Conservation (phyloP, 2,113 vertebrate species). For the Chaenocephalus aceratus region DNA sequence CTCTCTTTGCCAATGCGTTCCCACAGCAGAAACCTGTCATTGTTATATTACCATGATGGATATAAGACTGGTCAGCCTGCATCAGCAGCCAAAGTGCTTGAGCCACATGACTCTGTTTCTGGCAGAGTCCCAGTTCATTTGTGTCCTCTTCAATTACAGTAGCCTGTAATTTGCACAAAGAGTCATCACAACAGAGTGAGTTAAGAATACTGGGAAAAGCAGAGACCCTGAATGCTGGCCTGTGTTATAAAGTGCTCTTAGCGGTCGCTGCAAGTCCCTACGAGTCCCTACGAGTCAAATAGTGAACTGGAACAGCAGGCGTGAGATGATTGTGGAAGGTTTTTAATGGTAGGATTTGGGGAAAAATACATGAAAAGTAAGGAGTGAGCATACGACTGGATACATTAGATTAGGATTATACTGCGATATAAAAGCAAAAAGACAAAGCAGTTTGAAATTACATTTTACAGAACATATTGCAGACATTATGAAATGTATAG, state of each 20-base stretch:
- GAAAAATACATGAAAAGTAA: too few species aligned
- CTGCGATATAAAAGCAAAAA: not conserved
- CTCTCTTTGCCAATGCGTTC: slow-evolving; percentile 30
- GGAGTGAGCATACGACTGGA: too few species aligned
- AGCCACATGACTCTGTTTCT: slow-evolving; percentile 28
- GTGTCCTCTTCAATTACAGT: slow-evolving; percentile 46
- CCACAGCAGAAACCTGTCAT: slow-evolving; percentile 54
- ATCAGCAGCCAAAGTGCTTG: slow-evolving; percentile 40
- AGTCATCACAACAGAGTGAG: slow-evolving; percentile 31
- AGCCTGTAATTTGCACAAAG: slow-evolving; percentile 41
- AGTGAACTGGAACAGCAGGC: too few species aligned
- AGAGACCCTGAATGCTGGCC: slow-evolving; percentile 18
- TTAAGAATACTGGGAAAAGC: slow-evolving; percentile 33
- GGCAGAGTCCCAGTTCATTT: slow-evolving; percentile 32
- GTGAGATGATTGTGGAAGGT: too few species aligned
- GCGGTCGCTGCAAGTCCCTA: too few species aligned
- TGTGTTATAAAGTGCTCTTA: too few species aligned
- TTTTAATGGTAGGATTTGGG: too few species aligned
- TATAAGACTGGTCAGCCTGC: slow-evolving; percentile 23
- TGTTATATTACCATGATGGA: slow-evolving; percentile 38
- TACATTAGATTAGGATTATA: too few species aligned
- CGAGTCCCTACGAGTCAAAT: too few species aligned
- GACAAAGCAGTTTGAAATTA: not conserved
- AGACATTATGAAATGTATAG: not conserved
- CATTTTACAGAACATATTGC: not conserved